These are phyloP conservation scores for Drosophila picticornis DNA, from an alignment of 2,888 invertebrate species.

Conservation along the genomic window DNA sequence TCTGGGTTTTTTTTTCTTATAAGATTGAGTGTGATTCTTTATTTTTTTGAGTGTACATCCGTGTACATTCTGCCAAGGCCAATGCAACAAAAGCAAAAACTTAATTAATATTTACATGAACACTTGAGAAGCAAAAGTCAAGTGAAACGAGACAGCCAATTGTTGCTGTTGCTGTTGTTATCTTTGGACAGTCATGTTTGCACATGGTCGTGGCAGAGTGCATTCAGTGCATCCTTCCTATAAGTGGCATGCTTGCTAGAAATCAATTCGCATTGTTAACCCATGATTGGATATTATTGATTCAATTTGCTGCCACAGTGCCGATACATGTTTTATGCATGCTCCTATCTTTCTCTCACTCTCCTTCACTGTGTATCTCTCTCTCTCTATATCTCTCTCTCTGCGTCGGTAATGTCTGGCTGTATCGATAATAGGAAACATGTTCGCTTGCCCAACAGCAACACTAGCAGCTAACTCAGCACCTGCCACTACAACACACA, in stretches of 20 bases:
- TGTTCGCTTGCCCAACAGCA: slow-evolving; percentile 55
- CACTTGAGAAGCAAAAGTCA: slow-evolving; percentile 33
- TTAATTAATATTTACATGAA: slow-evolving; percentile 80
- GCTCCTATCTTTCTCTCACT: slow-evolving; percentile 18
- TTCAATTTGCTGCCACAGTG: slow-evolving; percentile 79
- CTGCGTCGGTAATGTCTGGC: slow-evolving; percentile 64
- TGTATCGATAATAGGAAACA: slow-evolving; percentile 72
- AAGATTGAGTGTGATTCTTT: too few relatives aligned
- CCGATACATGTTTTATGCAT: slow-evolving; percentile 80
- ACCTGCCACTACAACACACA: slow-evolving; percentile 15
- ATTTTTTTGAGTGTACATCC: neutral
- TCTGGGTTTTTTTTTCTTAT: neutral
- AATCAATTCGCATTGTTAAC: slow-evolving; percentile 83
- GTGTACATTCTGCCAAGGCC: slow-evolving; percentile 46
- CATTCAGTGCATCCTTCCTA: slow-evolving; percentile 21
- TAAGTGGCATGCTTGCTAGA: slow-evolving; percentile 69
- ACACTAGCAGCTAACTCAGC: slow-evolving; percentile 17
- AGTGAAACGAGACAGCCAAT: slow-evolving; percentile 29
- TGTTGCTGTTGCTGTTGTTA: slow-evolving; percentile 45
- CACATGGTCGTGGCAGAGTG: slow-evolving; percentile 40
- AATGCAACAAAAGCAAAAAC: slow-evolving; percentile 67
- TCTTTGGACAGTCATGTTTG: slow-evolving; percentile 65
- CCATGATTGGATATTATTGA: slow-evolving; percentile 84
- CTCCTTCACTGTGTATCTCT: slow-evolving; percentile 1
- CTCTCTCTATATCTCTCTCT: slow-evolving; percentile 2